Percentiles rank a stretch among this genome's conserved stretches.
Conservation (phyloP, 2,113 vertebrate genomes). For the Mus spicilegus region DNA sequence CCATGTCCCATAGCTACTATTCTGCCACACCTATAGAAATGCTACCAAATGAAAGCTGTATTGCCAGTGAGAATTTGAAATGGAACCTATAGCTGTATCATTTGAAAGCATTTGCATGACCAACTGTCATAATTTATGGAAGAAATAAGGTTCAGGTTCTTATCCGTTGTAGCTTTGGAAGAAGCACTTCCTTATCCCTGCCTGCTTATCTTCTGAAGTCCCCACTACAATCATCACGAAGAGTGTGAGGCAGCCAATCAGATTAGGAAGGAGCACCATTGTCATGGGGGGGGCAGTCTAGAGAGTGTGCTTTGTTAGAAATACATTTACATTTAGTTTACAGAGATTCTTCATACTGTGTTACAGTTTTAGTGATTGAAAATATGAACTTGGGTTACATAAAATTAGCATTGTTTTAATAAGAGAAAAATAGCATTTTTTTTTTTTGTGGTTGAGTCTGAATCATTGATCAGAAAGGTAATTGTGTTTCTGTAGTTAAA, state of each 20-base stretch:
- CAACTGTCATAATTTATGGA: not conserved
- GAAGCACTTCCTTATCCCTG: not conserved
- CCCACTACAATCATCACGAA: not conserved
- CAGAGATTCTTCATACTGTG: not conserved
- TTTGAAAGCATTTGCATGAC: not conserved
- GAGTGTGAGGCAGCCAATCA: not conserved
- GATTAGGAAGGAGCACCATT: not conserved
- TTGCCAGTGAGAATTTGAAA: not conserved
- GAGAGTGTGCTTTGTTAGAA: not conserved
- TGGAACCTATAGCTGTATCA: not conserved
- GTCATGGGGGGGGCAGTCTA: not conserved
- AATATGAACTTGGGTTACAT: not conserved
- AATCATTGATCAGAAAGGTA: conserved; percentile 42
- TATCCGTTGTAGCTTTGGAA: not conserved
- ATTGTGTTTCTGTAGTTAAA: conserved; percentile 58
- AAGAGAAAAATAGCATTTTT: conserved; percentile 36
- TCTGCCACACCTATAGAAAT: not conserved
- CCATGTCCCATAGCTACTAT: not conserved
- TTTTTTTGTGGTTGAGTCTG: conserved; percentile 25
- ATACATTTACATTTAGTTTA: not conserved
- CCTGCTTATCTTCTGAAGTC: not conserved
- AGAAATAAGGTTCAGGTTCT: not conserved
- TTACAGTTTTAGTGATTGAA: conserved; percentile 21
- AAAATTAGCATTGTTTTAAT: conserved; percentile 52
- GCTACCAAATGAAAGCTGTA: not conserved